Conservation (phyloP, 2,797 vertebrate genomes). For the Allobates femoralis region DNA sequence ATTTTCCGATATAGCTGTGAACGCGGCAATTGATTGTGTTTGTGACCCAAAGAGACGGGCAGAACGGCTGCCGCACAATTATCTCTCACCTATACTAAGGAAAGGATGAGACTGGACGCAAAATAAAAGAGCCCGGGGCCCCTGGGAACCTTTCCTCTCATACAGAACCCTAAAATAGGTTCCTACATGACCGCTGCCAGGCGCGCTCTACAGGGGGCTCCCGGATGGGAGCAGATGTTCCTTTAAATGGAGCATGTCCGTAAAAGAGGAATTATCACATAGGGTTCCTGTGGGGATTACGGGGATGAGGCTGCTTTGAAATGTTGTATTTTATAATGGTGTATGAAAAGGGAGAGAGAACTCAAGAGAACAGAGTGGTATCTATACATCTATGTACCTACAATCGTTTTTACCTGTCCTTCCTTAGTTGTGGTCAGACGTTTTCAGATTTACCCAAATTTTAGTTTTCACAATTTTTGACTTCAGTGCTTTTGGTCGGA, state of each 20-base stretch:
- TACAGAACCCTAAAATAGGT: background rate
- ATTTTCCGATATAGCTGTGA: constrained; percentile 20
- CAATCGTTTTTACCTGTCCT: too few relatives aligned
- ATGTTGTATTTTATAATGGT: too few relatives aligned
- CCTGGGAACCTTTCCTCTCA: background rate
- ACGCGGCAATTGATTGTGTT: constrained; percentile 2
- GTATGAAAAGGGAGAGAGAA: too few relatives aligned
- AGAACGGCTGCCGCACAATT: background rate
- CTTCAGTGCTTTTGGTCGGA: too few relatives aligned
- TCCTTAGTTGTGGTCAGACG: too few relatives aligned
- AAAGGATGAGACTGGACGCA: background rate
- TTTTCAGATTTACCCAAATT: too few relatives aligned
- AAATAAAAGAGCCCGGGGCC: background rate
- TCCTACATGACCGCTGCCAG: background rate
- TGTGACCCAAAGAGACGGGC: background rate
- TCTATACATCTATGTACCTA: too few relatives aligned
- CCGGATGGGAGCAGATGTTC: background rate
- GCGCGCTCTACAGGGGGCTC: background rate
- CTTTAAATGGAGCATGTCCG: background rate
- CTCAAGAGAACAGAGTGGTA: too few relatives aligned
- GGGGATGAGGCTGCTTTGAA: too few relatives aligned
- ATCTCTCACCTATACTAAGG: background rate
- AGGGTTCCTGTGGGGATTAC: too few relatives aligned
- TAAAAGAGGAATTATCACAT: too few relatives aligned
- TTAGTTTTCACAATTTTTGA: too few relatives aligned